Evolutionary conservation across 2,888 invertebrate genomes (phyloP).

Genomic region (Sussaba pulchella): DNA sequence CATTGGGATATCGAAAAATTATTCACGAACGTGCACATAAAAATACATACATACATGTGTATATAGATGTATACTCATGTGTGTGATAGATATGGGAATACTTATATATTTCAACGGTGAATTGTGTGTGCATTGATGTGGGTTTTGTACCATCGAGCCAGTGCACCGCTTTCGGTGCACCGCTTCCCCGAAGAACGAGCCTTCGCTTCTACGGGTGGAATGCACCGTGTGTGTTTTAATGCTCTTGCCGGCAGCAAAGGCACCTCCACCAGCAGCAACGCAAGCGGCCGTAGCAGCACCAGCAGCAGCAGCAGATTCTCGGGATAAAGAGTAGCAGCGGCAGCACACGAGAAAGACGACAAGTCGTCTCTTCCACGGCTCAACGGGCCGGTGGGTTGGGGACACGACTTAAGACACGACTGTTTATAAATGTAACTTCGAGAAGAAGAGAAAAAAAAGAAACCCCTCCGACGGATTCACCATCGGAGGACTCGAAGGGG

Average conservation of each 20-base stretch:
- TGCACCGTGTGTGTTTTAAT: conserved; percentile 72
- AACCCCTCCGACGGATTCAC: conserved; percentile 27
- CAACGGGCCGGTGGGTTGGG: too few species aligned
- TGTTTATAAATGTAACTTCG: conserved; percentile 53
- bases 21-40: too few species aligned
- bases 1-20: neutral
- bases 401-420: conserved; percentile 39
- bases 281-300: conserved; percentile 37
- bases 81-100: too few species aligned
- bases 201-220: conserved; percentile 66
- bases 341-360: conserved; percentile 51
- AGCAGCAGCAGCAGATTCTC: conserved; percentile 40
- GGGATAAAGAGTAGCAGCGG: conserved; percentile 53
- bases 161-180: conserved; percentile 42
- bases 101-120: conserved; percentile 32
- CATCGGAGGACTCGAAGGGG: conserved; percentile 10
- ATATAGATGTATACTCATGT: neutral
- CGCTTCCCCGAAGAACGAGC: conserved; percentile 62
- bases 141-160: conserved; percentile 46
- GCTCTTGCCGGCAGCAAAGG: conserved; percentile 61
- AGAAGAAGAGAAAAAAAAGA: conserved; percentile 53
- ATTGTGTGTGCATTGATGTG: conserved; percentile 39
- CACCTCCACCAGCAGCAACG: conserved; percentile 29
- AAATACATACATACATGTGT: neutral
- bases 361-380: conserved; percentile 41